Evolutionary conservation across 64 coral and sea anemone genomes (phyloP).

Genomic region (Stichodactyla helianthus): DNA sequence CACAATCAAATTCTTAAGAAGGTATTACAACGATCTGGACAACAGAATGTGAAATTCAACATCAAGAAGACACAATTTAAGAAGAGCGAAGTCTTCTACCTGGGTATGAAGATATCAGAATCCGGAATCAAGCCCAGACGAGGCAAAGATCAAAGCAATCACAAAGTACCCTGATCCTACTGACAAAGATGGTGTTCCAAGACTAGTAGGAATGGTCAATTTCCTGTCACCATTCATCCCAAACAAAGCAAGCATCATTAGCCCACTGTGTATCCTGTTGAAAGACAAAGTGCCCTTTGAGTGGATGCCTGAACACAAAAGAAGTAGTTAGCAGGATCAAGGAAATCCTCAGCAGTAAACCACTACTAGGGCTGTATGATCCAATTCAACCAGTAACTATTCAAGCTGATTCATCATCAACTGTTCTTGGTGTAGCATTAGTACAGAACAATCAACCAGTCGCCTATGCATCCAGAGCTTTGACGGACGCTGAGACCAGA

Average conservation of each 20-base stretch:
- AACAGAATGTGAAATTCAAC: slow-evolving; percentile 41
- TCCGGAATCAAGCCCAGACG: slow-evolving; percentile 16
- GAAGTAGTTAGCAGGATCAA: no score
- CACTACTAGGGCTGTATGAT: no score
- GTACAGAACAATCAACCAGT: background rate
- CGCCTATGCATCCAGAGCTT: background rate
- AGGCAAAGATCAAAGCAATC: background rate
- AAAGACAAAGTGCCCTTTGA: no score
- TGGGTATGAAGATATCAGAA: slow-evolving; percentile 23
- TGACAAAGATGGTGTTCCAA: no score
- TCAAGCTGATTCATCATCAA: background rate
- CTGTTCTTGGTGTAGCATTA: background rate
- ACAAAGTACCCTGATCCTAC: background rate
- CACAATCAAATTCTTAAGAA: slow-evolving; percentile 43
- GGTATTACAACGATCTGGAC: slow-evolving; percentile 32
- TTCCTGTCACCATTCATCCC: no score
- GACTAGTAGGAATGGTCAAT: no score
- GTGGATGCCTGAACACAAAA: no score
- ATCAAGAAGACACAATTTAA: slow-evolving; percentile 41
- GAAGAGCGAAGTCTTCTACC: slow-evolving; percentile 29
- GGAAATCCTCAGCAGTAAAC: no score
- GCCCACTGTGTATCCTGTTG: no score
- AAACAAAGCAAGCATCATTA: no score
- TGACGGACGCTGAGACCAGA: background rate
- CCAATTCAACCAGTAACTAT: no score